Evolutionary conservation across 2,113 vertebrate species (phyloP).

Genomic region (Neodontobutis hainanensis): DNA sequence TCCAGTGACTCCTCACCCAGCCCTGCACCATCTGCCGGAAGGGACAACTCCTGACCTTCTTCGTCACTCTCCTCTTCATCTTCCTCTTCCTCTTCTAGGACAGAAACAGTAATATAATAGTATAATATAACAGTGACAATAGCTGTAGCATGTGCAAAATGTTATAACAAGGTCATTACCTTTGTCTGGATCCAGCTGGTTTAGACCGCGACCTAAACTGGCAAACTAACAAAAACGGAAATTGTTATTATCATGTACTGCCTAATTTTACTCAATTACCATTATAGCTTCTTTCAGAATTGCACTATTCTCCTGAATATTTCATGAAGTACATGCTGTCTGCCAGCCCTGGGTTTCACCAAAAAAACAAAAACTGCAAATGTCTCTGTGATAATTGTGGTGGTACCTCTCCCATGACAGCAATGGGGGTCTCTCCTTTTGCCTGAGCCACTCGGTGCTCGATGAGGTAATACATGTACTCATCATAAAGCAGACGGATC

Average conservation of each 20-base stretch:
- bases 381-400: slow-evolving; percentile 2
- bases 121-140: background rate
- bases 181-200: slow-evolving; percentile 89
- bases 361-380: background rate
- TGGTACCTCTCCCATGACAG: slow-evolving; percentile 94
- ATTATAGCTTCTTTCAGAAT: background rate
- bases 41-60: slow-evolving; percentile 87
- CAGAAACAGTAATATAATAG: background rate
- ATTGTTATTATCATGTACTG: slow-evolving; percentile 11
- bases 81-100: slow-evolving; percentile 90
- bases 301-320: background rate
- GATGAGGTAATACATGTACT: slow-evolving; percentile 96
- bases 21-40: slow-evolving; percentile 77
- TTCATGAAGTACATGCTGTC: too few species aligned
- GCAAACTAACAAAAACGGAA: slow-evolving; percentile 80
- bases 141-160: background rate
- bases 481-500: slow-evolving; percentile 91
- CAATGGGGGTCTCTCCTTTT: slow-evolving; percentile 91
- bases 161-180: slow-evolving; percentile 66
- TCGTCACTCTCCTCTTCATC: slow-evolving; percentile 93
- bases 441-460: slow-evolving; percentile 93
- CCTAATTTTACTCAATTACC: background rate
- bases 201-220: slow-evolving; percentile 85
- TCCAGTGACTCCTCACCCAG: slow-evolving; percentile 86
- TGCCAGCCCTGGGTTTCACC: too few species aligned